Evolutionary conservation across 2,888 invertebrate species (phyloP), one percentile per base, ranked within the genome.

Genomic region (Allacma fusca): DNA sequence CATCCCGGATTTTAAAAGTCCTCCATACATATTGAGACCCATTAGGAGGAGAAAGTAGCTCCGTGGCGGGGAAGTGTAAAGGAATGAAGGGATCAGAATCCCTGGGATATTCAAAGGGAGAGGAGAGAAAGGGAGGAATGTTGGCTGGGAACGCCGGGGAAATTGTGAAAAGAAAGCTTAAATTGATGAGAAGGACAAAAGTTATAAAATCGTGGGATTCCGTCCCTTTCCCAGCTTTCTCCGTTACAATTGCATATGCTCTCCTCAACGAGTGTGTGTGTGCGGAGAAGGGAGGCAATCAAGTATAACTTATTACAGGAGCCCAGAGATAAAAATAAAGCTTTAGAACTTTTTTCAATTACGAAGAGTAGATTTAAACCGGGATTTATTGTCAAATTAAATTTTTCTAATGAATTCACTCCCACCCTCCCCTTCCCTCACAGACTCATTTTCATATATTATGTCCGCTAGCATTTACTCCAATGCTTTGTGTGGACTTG

Each of bases 351-450:
- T 67, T 67, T 67, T 67, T 67, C 67, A 67, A 67, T 67, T 67
- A 67, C 67, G 12, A 26, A 19, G n/a, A 26, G 24, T 28, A 65
- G n/a, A 26, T 65, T 50, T 50, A 71, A 59, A 57, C 57, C 26
- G 26, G 28, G 44, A 71, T 71, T 71, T 71, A 71, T 71, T 71
- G 71, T 71, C 71, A 71, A 71, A 71, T 71, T 71, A 71, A 71
- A 71, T 29, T 26, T n/a, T 28, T 29, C 1, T 67, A 67, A 67
- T 67, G 67, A 67, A 67, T 67, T 67, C 67, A 67, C 67, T 28
- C 28, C 24, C 28, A 19, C 29, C 4, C 2, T n/a, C 16, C 9
- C 1, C 67, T 16, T 16, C n/a, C n/a, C n/a, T n/a, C n/a, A n/a
- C n/a, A n/a, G n/a, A n/a, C n/a, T n/a, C n/a, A n/a, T n/a, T n/a